Percentiles rank a stretch among this genome's conserved stretches.
phyloP scores from a whole-genome alignment of 2,797 vertebrate genomes.

The Triplophysa bombifrons region DNA sequence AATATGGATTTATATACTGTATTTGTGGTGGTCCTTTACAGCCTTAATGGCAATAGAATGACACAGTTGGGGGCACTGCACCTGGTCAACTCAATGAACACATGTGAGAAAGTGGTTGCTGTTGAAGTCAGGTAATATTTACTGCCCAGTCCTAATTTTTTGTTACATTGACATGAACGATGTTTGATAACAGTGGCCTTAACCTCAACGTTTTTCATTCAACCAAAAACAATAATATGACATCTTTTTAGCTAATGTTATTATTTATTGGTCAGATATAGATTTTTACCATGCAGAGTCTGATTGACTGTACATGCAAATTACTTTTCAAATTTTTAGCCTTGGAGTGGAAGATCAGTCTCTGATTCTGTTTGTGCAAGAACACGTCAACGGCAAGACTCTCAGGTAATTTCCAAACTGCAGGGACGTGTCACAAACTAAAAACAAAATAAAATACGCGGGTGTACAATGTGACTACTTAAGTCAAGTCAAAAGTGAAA shows the following conservation, averaged over 20 bases:
- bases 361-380: constrained; percentile 71
- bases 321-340: constrained; percentile 64
- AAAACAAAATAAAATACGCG: not conserved
- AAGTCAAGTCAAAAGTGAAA: constrained; percentile 43
- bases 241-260: not conserved
- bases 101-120: constrained; percentile 62
- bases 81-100: constrained; percentile 70
- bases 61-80: constrained; percentile 75
- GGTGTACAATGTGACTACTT: not conserved
- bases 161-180: too few relatives aligned
- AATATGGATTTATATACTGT: not conserved
- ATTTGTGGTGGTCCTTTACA: constrained; percentile 57
- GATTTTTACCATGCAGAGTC: not conserved
- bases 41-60: constrained; percentile 81
- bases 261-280: not conserved
- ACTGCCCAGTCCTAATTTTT: too few relatives aligned
- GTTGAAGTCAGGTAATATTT: constrained; percentile 77
- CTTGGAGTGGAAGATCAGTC: constrained; percentile 74
- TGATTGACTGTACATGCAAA: not conserved
- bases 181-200: not conserved
- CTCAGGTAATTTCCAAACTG: constrained; percentile 75
- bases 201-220: too few relatives aligned
- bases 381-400: constrained; percentile 64
- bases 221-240: not conserved
- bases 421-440: not conserved